Evolutionary conservation across 2,797 vertebrate genomes (phyloP), one percentile per base, ranked within the genome.

Genomic region (Sitta carolinensis): DNA sequence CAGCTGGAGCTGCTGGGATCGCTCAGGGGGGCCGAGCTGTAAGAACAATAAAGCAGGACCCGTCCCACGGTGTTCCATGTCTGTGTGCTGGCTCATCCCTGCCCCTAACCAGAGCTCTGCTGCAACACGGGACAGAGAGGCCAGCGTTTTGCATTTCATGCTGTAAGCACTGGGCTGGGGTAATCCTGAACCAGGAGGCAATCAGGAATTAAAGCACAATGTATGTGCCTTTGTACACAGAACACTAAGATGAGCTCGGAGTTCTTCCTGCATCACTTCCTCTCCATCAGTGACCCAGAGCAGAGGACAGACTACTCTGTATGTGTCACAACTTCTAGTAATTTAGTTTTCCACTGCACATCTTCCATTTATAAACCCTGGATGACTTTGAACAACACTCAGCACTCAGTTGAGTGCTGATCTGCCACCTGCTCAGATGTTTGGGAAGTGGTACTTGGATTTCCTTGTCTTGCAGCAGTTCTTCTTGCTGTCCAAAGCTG

Each of bases 371-470:
- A 10, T 30, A 74, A 57, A 42, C 58, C 61, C 68, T 17, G 17
- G 59, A 38, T 20, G n/a, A 79, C 57, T 42, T 38, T 17, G 32
- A 80, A 27, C 30, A 80, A 23, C 26, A n/a, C n/a, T n/a, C n/a
- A n/a, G n/a, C n/a, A n/a, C n/a, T n/a, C n/a, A n/a, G n/a, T n/a
- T 73, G 64, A 48, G 16, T 88, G 82, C 18, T 68, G n/a, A 34
- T 45, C 38, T 80, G 57, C 21, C 48, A 16, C 23, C 67, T 30
- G 5, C 42, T 98, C 97, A 99, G 97, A 99, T 99, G 97, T 99
- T 99, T 17, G 99, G 99, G 11, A 99, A 98, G 84, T 97, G 99
- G 87, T 98, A 99, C 98, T 98, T 98, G 67, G 98, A 98, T 96
- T 98, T 99, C 94, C 97, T 98, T 72, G 98, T 96, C 94, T 98